Conservation (phyloP, 2,797 vertebrate genomes). For the Adelosebastes latens region DNA sequence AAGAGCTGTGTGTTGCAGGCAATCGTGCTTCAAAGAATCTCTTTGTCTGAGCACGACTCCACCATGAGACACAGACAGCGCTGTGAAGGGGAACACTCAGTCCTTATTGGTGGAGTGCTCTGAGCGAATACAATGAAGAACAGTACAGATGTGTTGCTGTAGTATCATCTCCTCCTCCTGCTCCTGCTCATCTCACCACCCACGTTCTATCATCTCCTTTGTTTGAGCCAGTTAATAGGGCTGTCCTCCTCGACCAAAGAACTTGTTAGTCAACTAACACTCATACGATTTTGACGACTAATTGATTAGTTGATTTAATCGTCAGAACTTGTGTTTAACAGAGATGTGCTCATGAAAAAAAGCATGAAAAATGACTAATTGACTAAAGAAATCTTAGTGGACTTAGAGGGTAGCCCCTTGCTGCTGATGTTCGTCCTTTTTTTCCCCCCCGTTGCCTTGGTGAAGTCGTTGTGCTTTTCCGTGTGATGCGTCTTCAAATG, state of each 20-base stretch:
- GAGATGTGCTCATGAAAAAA: too few species aligned
- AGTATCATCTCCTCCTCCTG: neutral
- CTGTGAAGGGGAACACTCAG: neutral
- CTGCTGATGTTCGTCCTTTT: too few species aligned
- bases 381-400: too few species aligned
- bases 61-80: neutral
- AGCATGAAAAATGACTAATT: too few species aligned
- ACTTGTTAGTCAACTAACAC: fast-evolving
- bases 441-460: too few species aligned
- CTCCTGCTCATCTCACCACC: neutral
- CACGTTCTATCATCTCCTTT: neutral
- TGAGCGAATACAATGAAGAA: neutral
- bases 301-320: too few species aligned
- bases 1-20: neutral
- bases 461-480: fast-evolving
- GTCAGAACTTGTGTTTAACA: too few species aligned
- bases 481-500: too few species aligned
- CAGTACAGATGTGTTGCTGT: neutral
- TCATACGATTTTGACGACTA: fast-evolving
- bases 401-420: too few species aligned
- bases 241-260: too few species aligned
- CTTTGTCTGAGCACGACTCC: slow-evolving; percentile 6
- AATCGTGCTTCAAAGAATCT: neutral
- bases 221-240: too few species aligned
- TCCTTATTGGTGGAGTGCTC: neutral